Base-by-base conservation (phyloP, 2,797 vertebrate genomes). In the Enteromius fasciolatus region DNA sequence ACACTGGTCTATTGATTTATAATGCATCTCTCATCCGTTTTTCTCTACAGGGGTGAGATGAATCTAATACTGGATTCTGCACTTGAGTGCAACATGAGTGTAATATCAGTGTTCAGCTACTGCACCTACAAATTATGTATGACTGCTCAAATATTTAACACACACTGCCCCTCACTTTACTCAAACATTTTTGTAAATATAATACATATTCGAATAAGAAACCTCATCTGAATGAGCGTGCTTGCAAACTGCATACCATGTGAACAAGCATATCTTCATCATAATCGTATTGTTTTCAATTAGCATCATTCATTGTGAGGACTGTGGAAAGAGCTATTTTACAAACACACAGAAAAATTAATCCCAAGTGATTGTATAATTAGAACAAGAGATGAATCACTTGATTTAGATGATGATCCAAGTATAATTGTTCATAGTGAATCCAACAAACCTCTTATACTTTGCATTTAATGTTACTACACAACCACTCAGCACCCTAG, bases 91-190 rank as follows among this genome's bases (percentile, higher is more conserved):
- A 81, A 73, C 69, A 81, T 18, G 28, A 48, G 79, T 81, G 57
- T 74, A 81, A 81, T 74, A 52, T 39, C n/a, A 64, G 31, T 81
- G 46, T 66, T 81, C 69, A 81, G 70, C 59, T 66, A 25, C 59
- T 28, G 70, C n/a, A 6, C 20, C 69, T 74, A 64, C 79, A 64
- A 74, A 81, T 74, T 52, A 81, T 81, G 68, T 52, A 73, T 81
- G 44, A 81, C 59, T 63, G 44, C 69, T 81, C n/a, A 73, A 81
- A 64, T 74, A 73, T 81, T 48, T 50, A 81, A 31, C 25, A 73
- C 68, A 63, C 20, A 63, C 68, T 50, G 54, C 57, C 79, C 41
- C 28, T 81, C 41, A 7, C 69, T 74, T 72, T 73, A 64, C 8
- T 36, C 41, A 50, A 63, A 81, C 69, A 64, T 73, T 36, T 73